phyloP scores from a whole-genome alignment of 2,888 invertebrate species.

The Meta bourneti region DNA sequence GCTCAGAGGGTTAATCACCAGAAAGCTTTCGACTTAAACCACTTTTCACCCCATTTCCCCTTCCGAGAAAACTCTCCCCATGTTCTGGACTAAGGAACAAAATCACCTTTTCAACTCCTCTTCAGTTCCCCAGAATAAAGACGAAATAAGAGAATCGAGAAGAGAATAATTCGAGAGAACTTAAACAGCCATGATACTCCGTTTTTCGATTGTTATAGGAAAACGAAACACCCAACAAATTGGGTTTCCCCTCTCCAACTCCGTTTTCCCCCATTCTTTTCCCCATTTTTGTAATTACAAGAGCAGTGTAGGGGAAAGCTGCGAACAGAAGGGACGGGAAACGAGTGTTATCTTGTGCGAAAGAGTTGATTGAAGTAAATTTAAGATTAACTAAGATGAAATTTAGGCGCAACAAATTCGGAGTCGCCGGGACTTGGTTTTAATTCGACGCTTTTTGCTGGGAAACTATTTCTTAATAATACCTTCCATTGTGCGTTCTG shows the following conservation, averaged over 20 bases:
- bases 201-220: slow-evolving; percentile 74
- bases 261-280: neutral
- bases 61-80: slow-evolving; percentile 6
- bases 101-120: slow-evolving; percentile 48
- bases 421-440: neutral
- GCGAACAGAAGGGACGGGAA: neutral
- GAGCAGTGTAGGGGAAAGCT: neutral
- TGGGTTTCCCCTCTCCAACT: slow-evolving; percentile 51
- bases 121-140: slow-evolving; percentile 41
- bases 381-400: slow-evolving; percentile 45
- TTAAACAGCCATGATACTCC: slow-evolving; percentile 75
- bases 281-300: slow-evolving; percentile 36
- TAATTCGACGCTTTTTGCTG: neutral
- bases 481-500: neutral
- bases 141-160: slow-evolving; percentile 44
- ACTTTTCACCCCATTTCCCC: neutral
- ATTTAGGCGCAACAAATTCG: neutral
- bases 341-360: slow-evolving; percentile 35
- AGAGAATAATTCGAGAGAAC: slow-evolving; percentile 67
- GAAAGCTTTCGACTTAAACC: slow-evolving; percentile 1
- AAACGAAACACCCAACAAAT: slow-evolving; percentile 72
- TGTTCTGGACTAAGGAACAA: slow-evolving; percentile 20
- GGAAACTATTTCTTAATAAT: neutral
- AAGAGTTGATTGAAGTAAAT: slow-evolving; percentile 59
- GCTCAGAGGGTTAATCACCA: neutral